Base-by-base conservation (phyloP, 2,888 invertebrate species). In the Malacosoma neustria region DNA sequence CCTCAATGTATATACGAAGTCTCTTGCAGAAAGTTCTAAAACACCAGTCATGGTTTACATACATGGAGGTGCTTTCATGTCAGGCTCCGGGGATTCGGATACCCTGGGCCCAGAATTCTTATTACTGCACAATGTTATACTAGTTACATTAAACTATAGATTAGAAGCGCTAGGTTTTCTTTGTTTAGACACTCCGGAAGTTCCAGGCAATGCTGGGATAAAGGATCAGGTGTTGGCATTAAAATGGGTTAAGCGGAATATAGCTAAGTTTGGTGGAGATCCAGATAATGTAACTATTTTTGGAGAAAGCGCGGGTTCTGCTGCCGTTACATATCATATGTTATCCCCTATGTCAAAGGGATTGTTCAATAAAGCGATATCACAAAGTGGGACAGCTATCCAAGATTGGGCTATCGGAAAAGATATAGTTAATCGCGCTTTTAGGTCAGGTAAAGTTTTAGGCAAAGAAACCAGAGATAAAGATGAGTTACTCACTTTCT, bases 1-100 rank as follows among this genome's bases (percentile, higher is more conserved):
- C 29, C 42, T 77, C 2, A 80, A 80, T 31, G 55, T 80, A 2
- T 79, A 77, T 35, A 66, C 73, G 3, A 64, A 58, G 45, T 54
- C 59, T 2, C 30, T 69, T 29, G 36, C 46, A 6, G 36, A 41
- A 6, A 42, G 39, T 12, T 48, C 58, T 4, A 61, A 59, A 36
- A 45, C 63, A n/a, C 75, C 82, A 0, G 84, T 82, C 1, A 71
- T 85, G 67, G 69, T 86, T 0, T 84, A 63, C 48, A 68, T 84
- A 29, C 77, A 84, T 39, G 82, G 81, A 3, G 85, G 84, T 1
- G 70, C 60, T 5, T 82, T 62, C 38, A 54, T 64, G 43, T 63
- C 63, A 11, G 82, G 82, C 1, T 72, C 74, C 0, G 77, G 77
- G 9, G 56, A 77, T 35, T 48, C 61, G 4, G 59, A 67, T 0